Base-by-base conservation (phyloP, 2,797 vertebrate species). In the Anolis apletophallus region DNA sequence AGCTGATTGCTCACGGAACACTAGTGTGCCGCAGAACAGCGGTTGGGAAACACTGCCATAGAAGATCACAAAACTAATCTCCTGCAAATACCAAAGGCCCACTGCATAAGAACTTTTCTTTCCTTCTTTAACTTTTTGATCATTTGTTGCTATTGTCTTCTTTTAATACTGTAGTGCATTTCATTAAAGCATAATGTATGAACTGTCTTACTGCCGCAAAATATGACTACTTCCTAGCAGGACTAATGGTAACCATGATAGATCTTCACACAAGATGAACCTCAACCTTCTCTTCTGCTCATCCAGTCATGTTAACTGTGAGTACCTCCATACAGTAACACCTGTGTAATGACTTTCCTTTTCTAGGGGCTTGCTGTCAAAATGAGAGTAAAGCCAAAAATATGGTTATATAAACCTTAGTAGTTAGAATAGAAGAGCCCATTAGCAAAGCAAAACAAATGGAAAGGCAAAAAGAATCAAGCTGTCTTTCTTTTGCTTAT, bases 311-410 rank as follows among this genome's bases (percentile, higher is more conserved):
- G 61, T 6, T 4, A 19, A 55, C 78, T 85, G 17, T 83, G 69
- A 74, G 17, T 32, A 69, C 55, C 29, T 85, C 11, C 29, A 5
- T 1, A 26, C 0, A 1, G 82, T 40, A 85, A 19, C 50, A 77
- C 83, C 61, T 69, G 50, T 16, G 75, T 40, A 73, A 87, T 68
- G 46, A 67, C 59, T 76, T 84, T 68, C n/a, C 61, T 36, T 77
- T 61, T 85, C 57, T 64, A 69, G 64, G 84, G 23, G 52, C 14
- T 71, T 85, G 50, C 75, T 85, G 64, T 78, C 84, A 78, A 40
- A 75, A 57, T 40, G 64, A 34, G 32, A 23, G 5, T 26, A 64
- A 64, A 67, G 59, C 74, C 84, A 78, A 68, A 79, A n/a, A 17
- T 32, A 19, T 32, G 84, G 40, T 79, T 69, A 69, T 78, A 34